Evolutionary conservation across 2,113 vertebrate genomes (phyloP).

Genomic region (Cnemophilus loriae): DNA sequence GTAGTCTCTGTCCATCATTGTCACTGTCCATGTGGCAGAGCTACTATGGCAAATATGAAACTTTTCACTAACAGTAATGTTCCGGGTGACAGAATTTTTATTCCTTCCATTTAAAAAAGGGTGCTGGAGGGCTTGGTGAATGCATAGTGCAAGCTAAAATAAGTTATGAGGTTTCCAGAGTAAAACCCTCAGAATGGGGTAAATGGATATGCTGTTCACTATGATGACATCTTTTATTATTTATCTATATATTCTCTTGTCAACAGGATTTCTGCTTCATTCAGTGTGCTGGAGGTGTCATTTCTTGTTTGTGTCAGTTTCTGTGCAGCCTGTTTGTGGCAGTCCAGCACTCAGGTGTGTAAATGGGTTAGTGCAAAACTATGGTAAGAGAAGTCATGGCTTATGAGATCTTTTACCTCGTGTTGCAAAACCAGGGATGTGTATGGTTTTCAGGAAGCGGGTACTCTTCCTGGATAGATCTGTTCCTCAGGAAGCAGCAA

Average conservation of each 20-base stretch:
- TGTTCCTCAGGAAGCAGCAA: background rate
- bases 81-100: background rate
- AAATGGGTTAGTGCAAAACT: background rate
- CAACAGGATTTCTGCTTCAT: background rate
- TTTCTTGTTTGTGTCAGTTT: background rate
- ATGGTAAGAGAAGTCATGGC: background rate
- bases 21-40: background rate
- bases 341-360: background rate
- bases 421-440: background rate
- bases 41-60: background rate
- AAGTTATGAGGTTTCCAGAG: background rate
- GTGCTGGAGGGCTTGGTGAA: rapidly evolving
- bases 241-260: background rate
- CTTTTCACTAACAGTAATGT: background rate
- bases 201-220: background rate
- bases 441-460: background rate
- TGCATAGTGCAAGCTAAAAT: background rate
- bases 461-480: background rate
- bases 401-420: background rate
- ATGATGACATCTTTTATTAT: background rate
- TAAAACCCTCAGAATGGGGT: background rate
- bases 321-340: background rate
- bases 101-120: background rate
- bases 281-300: background rate
- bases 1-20: background rate